Evolutionary conservation across 2,113 vertebrate genomes (phyloP).

Genomic region (Patagioenas fasciata): DNA sequence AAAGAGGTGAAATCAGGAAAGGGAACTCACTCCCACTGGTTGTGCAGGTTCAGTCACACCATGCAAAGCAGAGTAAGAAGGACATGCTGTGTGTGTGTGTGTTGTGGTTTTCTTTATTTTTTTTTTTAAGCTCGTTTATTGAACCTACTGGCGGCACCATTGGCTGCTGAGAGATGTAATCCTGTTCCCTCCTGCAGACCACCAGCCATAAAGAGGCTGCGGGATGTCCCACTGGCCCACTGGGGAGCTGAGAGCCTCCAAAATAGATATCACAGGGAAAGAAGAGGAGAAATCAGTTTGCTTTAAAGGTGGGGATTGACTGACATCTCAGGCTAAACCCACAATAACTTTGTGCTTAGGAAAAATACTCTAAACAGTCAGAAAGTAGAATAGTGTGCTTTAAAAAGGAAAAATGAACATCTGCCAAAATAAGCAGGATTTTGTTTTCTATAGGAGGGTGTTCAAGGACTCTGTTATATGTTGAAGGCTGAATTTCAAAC

Average conservation of each 20-base stretch:
- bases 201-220: conserved; percentile 55
- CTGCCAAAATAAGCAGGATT: conserved; percentile 60
- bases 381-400: background rate
- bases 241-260: conserved; percentile 57
- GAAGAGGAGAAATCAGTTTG: conserved; percentile 49
- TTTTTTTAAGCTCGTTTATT: conserved; percentile 9
- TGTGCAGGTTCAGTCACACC: conserved; percentile 60
- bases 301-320: conserved; percentile 58
- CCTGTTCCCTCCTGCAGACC: conserved; percentile 63
- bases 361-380: conserved; percentile 20
- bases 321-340: conserved; percentile 27
- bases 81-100: conserved; percentile 60
- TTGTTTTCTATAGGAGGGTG: conserved; percentile 45
- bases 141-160: conserved; percentile 65
- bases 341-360: conserved; percentile 17
- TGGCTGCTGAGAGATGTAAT: conserved; percentile 67
- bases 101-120: background rate
- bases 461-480: conserved; percentile 14
- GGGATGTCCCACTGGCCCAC: background rate
- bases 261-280: conserved; percentile 67
- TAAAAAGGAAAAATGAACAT: conserved; percentile 39
- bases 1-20: conserved; percentile 70
- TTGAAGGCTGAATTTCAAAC: conserved; percentile 36
- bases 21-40: conserved; percentile 46
- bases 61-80: conserved; percentile 48